Conservation (phyloP, 2,888 invertebrate species). For the Lathronympha strigana region DNA sequence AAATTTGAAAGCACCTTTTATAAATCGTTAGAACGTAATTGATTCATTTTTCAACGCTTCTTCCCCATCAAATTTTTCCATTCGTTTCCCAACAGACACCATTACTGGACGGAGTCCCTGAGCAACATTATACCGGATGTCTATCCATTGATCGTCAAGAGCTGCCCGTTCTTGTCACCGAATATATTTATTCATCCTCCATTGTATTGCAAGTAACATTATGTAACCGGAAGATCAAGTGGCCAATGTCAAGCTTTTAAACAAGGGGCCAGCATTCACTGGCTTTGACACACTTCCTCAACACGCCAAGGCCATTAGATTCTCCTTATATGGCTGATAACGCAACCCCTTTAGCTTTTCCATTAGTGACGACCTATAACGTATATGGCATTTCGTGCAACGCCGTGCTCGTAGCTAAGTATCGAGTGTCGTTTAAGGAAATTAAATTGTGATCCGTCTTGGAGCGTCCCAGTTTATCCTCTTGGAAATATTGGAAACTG, state of each 20-base stretch:
- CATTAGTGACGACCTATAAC: constrained; percentile 34
- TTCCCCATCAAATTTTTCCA: background rate
- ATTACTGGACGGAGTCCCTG: constrained; percentile 28
- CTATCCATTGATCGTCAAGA: constrained; percentile 27
- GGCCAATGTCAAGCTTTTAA: constrained; percentile 61
- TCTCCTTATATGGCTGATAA: constrained; percentile 30
- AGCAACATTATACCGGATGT: constrained; percentile 33
- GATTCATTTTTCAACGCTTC: background rate
- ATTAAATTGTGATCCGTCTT: constrained; percentile 18
- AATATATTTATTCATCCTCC: constrained; percentile 41
- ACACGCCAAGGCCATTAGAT: constrained; percentile 32
- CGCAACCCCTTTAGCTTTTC: constrained; percentile 34
- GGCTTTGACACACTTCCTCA: constrained; percentile 41
- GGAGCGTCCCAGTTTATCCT: constrained; percentile 7
- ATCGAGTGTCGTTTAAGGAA: constrained; percentile 29
- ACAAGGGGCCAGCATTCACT: constrained; percentile 43
- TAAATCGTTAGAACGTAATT: background rate
- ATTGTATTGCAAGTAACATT: constrained; percentile 47
- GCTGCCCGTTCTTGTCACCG: constrained; percentile 40
- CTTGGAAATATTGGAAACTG: constrained; percentile 8
- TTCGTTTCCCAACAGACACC: constrained; percentile 1
- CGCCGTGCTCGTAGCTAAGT: constrained; percentile 7
- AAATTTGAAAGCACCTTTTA: constrained; percentile 4
- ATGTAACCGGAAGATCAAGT: constrained; percentile 57
- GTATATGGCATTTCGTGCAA: constrained; percentile 25